phyloP scores from a whole-genome alignment of 2,888 invertebrate species.

The Baronia brevicornis region DNA sequence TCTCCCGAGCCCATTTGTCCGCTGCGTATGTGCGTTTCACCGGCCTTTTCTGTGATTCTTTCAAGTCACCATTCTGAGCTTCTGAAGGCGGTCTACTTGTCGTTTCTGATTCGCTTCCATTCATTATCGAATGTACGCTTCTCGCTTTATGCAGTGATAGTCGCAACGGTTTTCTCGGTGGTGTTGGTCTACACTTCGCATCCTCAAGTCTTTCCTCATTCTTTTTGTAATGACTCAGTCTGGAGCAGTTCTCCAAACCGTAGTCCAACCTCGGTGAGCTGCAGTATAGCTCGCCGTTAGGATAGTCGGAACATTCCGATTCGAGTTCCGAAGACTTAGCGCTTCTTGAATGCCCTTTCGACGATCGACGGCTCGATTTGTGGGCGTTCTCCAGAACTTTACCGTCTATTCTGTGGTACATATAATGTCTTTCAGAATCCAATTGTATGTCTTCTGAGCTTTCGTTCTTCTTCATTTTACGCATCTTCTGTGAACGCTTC shows the following conservation, averaged over 20 bases:
- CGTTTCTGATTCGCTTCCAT: slow-evolving; percentile 62
- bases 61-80: slow-evolving; percentile 37
- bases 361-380: slow-evolving; percentile 65
- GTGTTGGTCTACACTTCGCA: slow-evolving; percentile 80
- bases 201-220: slow-evolving; percentile 55
- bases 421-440: slow-evolving; percentile 63
- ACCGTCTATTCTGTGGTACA: slow-evolving; percentile 66
- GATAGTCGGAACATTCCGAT: slow-evolving; percentile 79
- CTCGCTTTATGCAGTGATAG: slow-evolving; percentile 89
- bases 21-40: slow-evolving; percentile 75
- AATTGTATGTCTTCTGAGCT: slow-evolving; percentile 65
- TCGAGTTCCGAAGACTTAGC: slow-evolving; percentile 86
- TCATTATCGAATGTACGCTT: slow-evolving; percentile 83
- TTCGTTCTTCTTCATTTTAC: slow-evolving; percentile 57
- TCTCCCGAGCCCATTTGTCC: slow-evolving; percentile 44
- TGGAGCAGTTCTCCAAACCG: slow-evolving; percentile 73
- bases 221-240: slow-evolving; percentile 56
- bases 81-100: slow-evolving; percentile 48
- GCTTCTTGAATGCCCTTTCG: slow-evolving; percentile 73
- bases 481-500: slow-evolving; percentile 59
- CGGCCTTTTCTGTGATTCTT: slow-evolving; percentile 74
- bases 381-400: slow-evolving; percentile 71
- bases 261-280: slow-evolving; percentile 69
- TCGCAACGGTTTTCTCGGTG: slow-evolving; percentile 89
- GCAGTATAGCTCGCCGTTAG: slow-evolving; percentile 57